Evolutionary conservation across 2,113 vertebrate species (phyloP).

Genomic region (Chaetodon auriga): DNA sequence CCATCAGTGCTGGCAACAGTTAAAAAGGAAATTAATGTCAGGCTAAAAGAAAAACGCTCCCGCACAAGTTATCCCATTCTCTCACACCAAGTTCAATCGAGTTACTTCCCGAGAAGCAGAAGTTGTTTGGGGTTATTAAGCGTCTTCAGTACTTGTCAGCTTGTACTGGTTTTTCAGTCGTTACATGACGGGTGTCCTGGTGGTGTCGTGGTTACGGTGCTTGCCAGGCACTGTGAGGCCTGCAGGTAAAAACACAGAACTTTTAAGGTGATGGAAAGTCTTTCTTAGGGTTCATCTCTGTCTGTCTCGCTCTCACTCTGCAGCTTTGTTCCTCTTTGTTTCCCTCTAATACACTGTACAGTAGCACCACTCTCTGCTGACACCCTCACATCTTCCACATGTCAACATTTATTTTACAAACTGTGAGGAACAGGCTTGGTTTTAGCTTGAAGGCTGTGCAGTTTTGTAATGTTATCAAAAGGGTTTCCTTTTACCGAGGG

Average conservation of each 20-base stretch:
- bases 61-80: too few species aligned
- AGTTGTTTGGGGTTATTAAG: background rate
- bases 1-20: too few species aligned
- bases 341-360: background rate
- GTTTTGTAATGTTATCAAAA: background rate
- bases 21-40: too few species aligned
- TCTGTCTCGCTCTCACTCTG: background rate
- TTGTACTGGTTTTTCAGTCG: too few species aligned
- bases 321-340: background rate
- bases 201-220: background rate
- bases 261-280: background rate
- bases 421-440: background rate
- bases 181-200: background rate
- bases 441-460: background rate
- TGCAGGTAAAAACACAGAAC: background rate
- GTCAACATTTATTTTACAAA: background rate
- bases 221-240: too few species aligned
- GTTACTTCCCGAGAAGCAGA: background rate
- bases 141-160: background rate
- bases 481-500: background rate
- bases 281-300: background rate
- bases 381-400: background rate
- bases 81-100: too few species aligned
- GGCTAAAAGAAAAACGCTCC: too few species aligned
- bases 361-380: background rate